Conservation (phyloP, 2,888 invertebrate species). For the Belgica antarctica region DNA sequence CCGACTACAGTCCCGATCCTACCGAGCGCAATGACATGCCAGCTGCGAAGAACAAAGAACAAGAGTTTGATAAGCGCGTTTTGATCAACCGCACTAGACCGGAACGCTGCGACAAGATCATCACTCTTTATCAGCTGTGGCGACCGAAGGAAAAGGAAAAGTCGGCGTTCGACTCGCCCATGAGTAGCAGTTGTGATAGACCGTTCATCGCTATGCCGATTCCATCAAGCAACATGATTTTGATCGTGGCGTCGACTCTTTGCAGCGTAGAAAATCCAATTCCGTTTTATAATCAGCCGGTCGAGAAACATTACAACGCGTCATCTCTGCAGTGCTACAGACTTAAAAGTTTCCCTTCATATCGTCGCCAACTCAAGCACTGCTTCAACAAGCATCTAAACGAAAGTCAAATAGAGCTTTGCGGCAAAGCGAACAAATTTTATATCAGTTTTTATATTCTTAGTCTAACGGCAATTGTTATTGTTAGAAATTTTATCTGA, state of each 20-base stretch:
- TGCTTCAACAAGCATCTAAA: conserved; percentile 34
- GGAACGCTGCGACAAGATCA: conserved; percentile 80
- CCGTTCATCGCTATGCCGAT: conserved; percentile 74
- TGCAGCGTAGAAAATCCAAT: conserved; percentile 59
- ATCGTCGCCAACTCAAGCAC: conserved; percentile 13
- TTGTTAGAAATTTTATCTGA: too few species aligned
- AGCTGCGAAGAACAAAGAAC: conserved; percentile 57
- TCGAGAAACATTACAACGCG: conserved; percentile 55
- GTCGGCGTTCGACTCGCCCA: conserved; percentile 19
- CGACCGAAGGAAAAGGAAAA: conserved; percentile 57
- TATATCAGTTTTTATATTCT: conserved; percentile 4
- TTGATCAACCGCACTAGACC: conserved; percentile 75
- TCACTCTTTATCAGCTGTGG: conserved; percentile 60
- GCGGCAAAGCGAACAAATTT: conserved; percentile 31
- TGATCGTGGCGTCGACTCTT: conserved; percentile 70
- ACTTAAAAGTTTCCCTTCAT: not conserved
- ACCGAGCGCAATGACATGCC: conserved; percentile 47
- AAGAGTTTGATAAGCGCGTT: conserved; percentile 64
- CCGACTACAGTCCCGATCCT: conserved; percentile 38
- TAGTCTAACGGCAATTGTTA: conserved; percentile 15
- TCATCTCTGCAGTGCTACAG: conserved; percentile 45
- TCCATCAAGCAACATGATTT: conserved; percentile 72
- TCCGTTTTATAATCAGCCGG: conserved; percentile 53
- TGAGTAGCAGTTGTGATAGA: conserved; percentile 49
- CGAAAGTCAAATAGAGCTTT: conserved; percentile 35